A percentile compares a stretch with the other conserved stretches of the same genome.
Conservation (phyloP, 1,140 invertebrate genomes). For the Cryptotermes secundus region DNA sequence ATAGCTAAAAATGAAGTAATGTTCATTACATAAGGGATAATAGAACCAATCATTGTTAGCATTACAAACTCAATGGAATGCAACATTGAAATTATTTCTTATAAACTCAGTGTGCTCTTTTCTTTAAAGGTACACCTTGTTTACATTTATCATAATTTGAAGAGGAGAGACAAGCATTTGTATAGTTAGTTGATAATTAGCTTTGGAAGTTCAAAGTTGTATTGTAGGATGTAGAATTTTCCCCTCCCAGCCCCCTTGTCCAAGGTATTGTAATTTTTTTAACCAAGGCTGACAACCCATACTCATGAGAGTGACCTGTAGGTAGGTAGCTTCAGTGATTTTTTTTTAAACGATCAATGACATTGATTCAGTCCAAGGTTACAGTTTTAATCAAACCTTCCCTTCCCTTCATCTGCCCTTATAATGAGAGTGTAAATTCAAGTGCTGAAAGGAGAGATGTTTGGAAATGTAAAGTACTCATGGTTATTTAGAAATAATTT, state of each 20-base stretch:
- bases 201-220: slow-evolving; percentile 33
- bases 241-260: slow-evolving; percentile 26
- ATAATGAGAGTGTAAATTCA: not conserved
- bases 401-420: not conserved
- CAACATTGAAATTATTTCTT: not conserved
- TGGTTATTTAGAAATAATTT: not conserved
- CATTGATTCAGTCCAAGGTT: not conserved
- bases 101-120: slow-evolving; percentile 21
- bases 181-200: slow-evolving; percentile 35
- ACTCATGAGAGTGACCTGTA: not conserved
- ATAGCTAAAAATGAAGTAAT: slow-evolving; percentile 2
- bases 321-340: slow-evolving; percentile 22
- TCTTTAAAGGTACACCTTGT: slow-evolving; percentile 35
- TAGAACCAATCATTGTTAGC: slow-evolving; percentile 19
- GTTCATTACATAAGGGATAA: not conserved
- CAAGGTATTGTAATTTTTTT: slow-evolving; percentile 21
- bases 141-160: slow-evolving; percentile 35
- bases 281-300: not conserved
- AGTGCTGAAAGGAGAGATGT: slow-evolving; percentile 5
- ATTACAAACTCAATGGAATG: not conserved
- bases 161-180: slow-evolving; percentile 32
- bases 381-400: slow-evolving; percentile 14
- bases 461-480: not conserved
- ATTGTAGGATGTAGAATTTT: slow-evolving; percentile 25
- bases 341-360: slow-evolving; percentile 22